Evolutionary conservation across 2,888 invertebrate species (phyloP).

Genomic region (Ophion ventricosus): DNA sequence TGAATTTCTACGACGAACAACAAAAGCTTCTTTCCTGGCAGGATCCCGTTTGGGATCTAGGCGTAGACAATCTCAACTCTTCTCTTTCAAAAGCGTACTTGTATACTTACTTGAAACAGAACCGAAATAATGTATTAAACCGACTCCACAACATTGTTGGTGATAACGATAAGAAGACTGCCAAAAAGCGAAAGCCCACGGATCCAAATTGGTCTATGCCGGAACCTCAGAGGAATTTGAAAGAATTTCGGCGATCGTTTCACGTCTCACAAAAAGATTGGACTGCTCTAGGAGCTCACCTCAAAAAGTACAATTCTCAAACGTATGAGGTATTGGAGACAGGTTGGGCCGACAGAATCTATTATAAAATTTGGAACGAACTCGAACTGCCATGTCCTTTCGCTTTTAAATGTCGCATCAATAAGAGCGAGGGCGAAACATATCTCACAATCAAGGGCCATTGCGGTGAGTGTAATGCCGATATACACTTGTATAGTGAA

Average conservation of each 20-base stretch:
- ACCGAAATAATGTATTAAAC: no score
- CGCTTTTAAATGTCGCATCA: no score
- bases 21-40: no score
- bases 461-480: conserved; percentile 28
- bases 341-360: conserved; percentile 45
- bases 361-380: conserved; percentile 29
- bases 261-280: neutral
- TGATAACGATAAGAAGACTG: no score
- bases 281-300: conserved; percentile 7
- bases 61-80: neutral
- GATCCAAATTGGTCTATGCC: conserved; percentile 26
- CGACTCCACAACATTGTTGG: no score
- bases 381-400: conserved; percentile 47
- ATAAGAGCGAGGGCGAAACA: conserved; percentile 18
- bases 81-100: no score
- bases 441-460: conserved; percentile 3
- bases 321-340: conserved; percentile 10
- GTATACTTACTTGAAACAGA: no score
- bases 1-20: neutral
- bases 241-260: neutral
- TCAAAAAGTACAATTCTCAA: neutral
- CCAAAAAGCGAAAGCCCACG: neutral
- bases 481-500: neutral
- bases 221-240: neutral
- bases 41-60: neutral